These are phyloP conservation scores for Bombylius major DNA, from an alignment of 2,888 invertebrate species.

Conservation along the genomic window DNA sequence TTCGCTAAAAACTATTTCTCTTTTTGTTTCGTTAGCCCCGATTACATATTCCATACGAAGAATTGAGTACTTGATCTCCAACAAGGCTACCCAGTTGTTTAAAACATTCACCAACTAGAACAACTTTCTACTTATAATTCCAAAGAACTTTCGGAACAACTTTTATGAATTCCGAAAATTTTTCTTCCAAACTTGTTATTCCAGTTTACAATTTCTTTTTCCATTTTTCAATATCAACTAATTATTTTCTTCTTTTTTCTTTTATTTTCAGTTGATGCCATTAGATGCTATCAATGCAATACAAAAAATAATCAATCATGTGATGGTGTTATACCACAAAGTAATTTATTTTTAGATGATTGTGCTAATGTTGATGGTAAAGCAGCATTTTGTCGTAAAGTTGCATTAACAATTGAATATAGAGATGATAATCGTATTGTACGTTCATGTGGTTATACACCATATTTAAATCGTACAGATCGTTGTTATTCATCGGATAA, in stretches of 20 bases:
- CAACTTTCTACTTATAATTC: no score
- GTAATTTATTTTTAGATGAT: conserved; percentile 39
- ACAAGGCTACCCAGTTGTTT: no score
- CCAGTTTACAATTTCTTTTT: no score
- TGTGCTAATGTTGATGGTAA: conserved; percentile 29
- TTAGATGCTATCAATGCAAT: conserved; percentile 64
- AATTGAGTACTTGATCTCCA: no score
- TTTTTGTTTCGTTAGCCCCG: no score
- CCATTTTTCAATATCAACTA: no score
- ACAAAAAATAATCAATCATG: conserved; percentile 57
- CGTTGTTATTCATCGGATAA: conserved; percentile 49
- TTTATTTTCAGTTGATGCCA: conserved; percentile 37
- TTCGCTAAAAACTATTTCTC: no score
- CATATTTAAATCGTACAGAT: conserved; percentile 24
- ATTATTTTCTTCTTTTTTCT: not conserved
- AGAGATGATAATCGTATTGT: conserved; percentile 38
- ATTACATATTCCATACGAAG: no score
- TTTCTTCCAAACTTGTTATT: no score
- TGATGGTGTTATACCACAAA: conserved; percentile 39
- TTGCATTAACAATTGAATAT: conserved; percentile 45
- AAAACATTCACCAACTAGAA: no score
- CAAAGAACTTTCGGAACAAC: no score
- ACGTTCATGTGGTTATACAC: conserved; percentile 50
- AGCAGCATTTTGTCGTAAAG: conserved; percentile 55
- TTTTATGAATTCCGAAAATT: no score